These are phyloP conservation scores for Heliornis fulica DNA, from an alignment of 2,113 vertebrate genomes.

Conservation along the genomic window DNA sequence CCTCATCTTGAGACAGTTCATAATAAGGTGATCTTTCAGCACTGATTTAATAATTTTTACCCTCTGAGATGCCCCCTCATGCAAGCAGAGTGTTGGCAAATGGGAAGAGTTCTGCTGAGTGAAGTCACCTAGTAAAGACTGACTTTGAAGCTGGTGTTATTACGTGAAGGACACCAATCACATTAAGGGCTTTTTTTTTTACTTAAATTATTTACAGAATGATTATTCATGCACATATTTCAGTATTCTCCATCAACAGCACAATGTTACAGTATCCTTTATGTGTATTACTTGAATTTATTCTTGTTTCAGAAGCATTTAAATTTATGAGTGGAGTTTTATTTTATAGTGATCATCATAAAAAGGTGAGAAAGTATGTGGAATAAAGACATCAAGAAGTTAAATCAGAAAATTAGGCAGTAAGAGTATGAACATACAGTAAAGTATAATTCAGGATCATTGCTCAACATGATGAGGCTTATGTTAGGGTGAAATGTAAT, in stretches of 20 bases:
- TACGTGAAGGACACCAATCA: not conserved
- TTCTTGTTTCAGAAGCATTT: not conserved
- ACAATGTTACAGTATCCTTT: not conserved
- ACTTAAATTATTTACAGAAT: not conserved
- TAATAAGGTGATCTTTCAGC: not conserved
- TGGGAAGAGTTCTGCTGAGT: not conserved
- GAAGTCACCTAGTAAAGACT: not conserved
- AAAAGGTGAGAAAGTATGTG: not conserved
- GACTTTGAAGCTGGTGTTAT: not conserved
- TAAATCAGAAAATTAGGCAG: not conserved
- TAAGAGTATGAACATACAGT: not conserved
- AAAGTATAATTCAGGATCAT: not conserved
- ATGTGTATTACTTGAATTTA: not conserved
- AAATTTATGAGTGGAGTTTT: not conserved
- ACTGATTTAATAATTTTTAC: not conserved
- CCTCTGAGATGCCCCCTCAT: not conserved
- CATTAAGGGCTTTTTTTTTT: not conserved
- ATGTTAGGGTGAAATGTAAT: not conserved
- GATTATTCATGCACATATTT: not conserved
- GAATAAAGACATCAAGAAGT: not conserved
- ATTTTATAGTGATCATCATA: not conserved
- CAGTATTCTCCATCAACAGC: not conserved
- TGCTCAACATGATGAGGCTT: not conserved
- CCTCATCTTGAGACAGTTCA: not conserved
- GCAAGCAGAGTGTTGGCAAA: not conserved